Evolutionary conservation across 2,888 invertebrate genomes (phyloP).

Genomic region (Physocephala rufipes): DNA sequence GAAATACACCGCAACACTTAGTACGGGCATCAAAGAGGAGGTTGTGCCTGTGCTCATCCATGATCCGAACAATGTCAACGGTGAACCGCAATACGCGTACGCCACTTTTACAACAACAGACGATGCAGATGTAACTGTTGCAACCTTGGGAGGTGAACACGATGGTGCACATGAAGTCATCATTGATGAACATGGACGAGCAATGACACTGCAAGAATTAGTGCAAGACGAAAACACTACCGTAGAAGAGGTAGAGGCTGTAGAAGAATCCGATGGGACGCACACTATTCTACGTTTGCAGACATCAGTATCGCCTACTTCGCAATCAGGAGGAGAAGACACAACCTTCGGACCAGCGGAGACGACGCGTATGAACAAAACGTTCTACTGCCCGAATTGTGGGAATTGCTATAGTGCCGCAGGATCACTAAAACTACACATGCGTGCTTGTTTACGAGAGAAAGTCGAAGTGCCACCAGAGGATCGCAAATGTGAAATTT

Average conservation of each 20-base stretch:
- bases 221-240: conserved; percentile 53
- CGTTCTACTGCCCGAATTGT: conserved; percentile 64
- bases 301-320: conserved; percentile 43
- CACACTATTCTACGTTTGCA: conserved; percentile 57
- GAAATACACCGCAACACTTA: conserved; percentile 51
- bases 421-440: conserved; percentile 62
- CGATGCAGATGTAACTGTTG: conserved; percentile 59
- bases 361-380: conserved; percentile 50
- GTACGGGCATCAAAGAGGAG: conserved; percentile 53
- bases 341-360: conserved; percentile 49
- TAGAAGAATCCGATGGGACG: conserved; percentile 57
- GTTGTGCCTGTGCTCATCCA: conserved; percentile 58
- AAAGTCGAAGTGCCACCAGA: conserved; percentile 59
- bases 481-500: conserved; percentile 62
- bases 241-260: conserved; percentile 55
- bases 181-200: conserved; percentile 60
- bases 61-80: conserved; percentile 51
- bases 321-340: conserved; percentile 45
- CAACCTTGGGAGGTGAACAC: conserved; percentile 52
- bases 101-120: conserved; percentile 58
- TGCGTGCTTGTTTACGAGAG: conserved; percentile 63
- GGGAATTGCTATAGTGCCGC: conserved; percentile 65
- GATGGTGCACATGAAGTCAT: conserved; percentile 58
- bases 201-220: conserved; percentile 56
- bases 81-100: conserved; percentile 58